Evolutionary conservation across 2,888 invertebrate species (phyloP), one percentile per base, ranked within the genome.

Genomic region (Lepeophtheirus nordmannii): DNA sequence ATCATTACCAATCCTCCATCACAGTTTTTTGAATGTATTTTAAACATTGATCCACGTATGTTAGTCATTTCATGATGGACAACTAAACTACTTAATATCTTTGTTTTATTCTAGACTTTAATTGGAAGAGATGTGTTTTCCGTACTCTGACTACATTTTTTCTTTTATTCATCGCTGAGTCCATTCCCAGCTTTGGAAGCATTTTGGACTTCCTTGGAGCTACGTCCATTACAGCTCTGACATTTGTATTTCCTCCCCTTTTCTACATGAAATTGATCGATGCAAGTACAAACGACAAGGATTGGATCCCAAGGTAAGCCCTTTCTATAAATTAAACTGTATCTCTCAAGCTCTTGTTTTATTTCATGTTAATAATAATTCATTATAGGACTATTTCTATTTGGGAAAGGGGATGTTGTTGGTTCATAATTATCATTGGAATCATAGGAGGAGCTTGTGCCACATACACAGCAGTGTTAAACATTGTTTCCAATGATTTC

Each of bases 1-100:
- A 84, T 86, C 70, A 80, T 85, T 69, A 79, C 85, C 70, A 85
- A 85, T 76, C 85, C 85, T 0, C 82, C 85, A 53, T 82, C 82
- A 72, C 85, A 85, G 74, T 83, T 84, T 72, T 72, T 84, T 67
- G 86, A 86, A 72, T 82, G 84, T 71, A 75, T 82, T 2, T 80
- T 83, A 70, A 78, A 78, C 65, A 78, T 84, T 8, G 82, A 83
- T 2, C 78, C 78, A 72, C 76, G 85, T 85, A 72, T 74, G 75
- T 72, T n/a, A 30, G 30, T 12, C 39, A 17, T n/a, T 30, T 7
- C 1, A 46, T 46, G 17, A 46, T 46, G 5, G 8, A 46, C 1
- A 46, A 46, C 17, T 8, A 46, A n/a, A 46, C 14, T 46, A 17
- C 2, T 46, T 5, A n/a, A 3, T 46, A 1, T 8, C 5, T 46